Evolutionary conservation across 2,888 invertebrate genomes (phyloP).

Genomic region (Ectemnius cavifrons): DNA sequence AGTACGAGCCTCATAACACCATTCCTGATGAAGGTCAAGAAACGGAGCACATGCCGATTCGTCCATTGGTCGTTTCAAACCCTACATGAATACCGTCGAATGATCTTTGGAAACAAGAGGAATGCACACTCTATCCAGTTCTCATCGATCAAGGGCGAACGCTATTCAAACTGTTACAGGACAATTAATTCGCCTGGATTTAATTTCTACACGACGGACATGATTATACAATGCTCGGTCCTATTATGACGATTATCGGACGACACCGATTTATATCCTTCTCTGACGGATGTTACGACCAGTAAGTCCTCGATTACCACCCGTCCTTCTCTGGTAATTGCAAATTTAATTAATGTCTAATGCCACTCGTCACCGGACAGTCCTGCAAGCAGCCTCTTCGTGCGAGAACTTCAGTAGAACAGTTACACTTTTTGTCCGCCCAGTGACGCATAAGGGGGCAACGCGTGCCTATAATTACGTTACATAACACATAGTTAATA

Average conservation of each 20-base stretch:
- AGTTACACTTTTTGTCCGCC: constrained; percentile 12
- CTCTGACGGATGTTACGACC: constrained; percentile 35
- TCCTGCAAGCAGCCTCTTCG: neutral
- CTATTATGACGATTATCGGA: constrained; percentile 17
- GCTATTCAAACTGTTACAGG: neutral
- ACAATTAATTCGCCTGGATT: neutral
- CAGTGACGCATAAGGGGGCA: constrained; percentile 14
- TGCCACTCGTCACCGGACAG: constrained; percentile 22
- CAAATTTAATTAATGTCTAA: constrained; percentile 27
- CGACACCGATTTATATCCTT: constrained; percentile 44
- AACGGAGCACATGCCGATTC: constrained; percentile 14
- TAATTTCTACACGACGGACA: neutral
- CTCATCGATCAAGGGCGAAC: neutral
- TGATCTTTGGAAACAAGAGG: too few relatives aligned
- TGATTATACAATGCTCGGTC: constrained; percentile 3
- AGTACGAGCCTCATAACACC: constrained; percentile 57
- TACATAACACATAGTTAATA: constrained; percentile 2
- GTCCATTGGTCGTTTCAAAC: constrained; percentile 3
- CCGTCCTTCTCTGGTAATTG: constrained; percentile 12
- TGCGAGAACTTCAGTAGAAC: neutral
- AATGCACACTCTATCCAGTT: too few relatives aligned
- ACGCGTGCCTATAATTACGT: constrained; percentile 13
- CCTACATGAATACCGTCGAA: neutral
- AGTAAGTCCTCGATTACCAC: constrained; percentile 16
- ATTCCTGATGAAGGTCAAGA: constrained; percentile 57